Evolutionary conservation across 2,797 vertebrate genomes (phyloP).

Genomic region (Girardinus metallicus): DNA sequence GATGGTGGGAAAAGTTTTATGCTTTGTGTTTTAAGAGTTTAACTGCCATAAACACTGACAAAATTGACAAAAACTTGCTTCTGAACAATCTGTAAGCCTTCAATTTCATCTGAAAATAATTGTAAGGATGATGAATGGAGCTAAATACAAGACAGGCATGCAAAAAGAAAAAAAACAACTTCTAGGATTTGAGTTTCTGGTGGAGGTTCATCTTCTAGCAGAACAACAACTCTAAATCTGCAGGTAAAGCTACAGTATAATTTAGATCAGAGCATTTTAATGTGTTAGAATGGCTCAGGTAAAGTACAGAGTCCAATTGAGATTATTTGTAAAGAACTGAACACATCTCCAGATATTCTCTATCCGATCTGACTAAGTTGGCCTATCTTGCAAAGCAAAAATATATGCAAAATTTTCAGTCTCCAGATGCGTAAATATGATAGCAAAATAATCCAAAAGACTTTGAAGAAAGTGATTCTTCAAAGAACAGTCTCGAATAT

Average conservation of each 20-base stretch:
- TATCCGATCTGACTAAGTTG: no score
- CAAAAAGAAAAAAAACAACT: not conserved
- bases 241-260: not conserved
- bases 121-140: not conserved
- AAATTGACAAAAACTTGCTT: not conserved
- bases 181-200: not conserved
- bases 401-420: not conserved
- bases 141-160: not conserved
- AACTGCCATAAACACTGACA: not conserved
- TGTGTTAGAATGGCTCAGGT: not conserved
- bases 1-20: not conserved
- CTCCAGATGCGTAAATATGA: not conserved
- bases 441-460: not conserved
- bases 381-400: not conserved
- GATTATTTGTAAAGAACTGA: not conserved
- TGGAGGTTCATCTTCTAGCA: not conserved
- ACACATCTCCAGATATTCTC: not conserved
- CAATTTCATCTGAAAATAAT: slow-evolving; percentile 6
- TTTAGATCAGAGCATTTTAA: not conserved
- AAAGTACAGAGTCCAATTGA: not conserved
- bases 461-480: not conserved
- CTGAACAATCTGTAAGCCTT: not conserved
- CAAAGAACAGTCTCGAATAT: not conserved
- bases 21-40: not conserved
- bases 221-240: not conserved